Conservation (phyloP, 1,140 invertebrate species). For the Atta colombica region DNA sequence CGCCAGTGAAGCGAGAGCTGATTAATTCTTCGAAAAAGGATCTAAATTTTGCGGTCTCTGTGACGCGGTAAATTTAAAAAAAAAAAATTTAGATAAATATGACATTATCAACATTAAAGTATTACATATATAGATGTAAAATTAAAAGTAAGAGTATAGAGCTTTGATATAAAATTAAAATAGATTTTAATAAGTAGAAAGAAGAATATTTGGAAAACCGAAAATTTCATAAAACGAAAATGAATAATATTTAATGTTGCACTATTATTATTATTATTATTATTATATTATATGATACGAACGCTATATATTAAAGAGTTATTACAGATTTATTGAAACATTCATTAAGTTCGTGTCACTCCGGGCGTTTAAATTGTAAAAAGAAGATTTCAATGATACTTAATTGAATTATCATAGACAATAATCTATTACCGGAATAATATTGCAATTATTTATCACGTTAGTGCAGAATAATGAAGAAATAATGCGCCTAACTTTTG, state of each 20-base stretch:
- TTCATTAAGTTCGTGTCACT: not conserved
- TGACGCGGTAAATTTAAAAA: not conserved
- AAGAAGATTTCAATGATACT: not conserved
- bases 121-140: not conserved
- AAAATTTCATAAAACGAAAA: not conserved
- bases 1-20: constrained; percentile 25
- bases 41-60: not conserved
- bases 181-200: not conserved
- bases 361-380: not conserved
- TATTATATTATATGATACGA: too few species aligned
- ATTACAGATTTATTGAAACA: not conserved
- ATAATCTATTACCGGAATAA: constrained; percentile 27
- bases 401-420: constrained; percentile 44
- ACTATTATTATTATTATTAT: not conserved
- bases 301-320: too few species aligned
- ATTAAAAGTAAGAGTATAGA: not conserved
- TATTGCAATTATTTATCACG: constrained; percentile 41
- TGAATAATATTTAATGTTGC: not conserved
- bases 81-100: not conserved
- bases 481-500: constrained; percentile 13
- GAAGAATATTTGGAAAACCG: not conserved
- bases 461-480: constrained; percentile 10
- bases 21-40: constrained; percentile 57
- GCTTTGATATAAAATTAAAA: not conserved
- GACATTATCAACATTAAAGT: not conserved